Conservation (phyloP, 2,888 invertebrate genomes). For the Sinodicranocentrus sp. region DNA sequence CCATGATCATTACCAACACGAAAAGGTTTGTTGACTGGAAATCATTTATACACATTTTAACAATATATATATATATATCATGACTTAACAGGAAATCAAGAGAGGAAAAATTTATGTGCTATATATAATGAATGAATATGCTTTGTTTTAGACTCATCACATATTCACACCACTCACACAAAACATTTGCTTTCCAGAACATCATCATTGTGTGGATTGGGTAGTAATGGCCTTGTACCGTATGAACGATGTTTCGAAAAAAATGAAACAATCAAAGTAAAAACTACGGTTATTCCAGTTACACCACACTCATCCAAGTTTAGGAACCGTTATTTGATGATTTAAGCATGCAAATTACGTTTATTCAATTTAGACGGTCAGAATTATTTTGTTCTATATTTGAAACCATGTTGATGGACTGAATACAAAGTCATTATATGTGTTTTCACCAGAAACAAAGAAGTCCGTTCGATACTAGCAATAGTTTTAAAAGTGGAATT, state of each 20-base stretch:
- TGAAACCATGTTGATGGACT: background rate
- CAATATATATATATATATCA: background rate
- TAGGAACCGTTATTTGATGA: background rate
- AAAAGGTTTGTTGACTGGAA: background rate
- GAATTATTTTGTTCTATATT: background rate
- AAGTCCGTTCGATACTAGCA: background rate
- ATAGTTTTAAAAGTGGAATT: conserved; percentile 46
- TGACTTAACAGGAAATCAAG: conserved; percentile 4
- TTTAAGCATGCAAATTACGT: background rate
- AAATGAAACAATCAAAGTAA: background rate
- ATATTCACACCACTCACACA: too few relatives aligned
- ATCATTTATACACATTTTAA: background rate
- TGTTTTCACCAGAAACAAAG: background rate
- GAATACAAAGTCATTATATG: background rate
- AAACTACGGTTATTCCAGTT: background rate
- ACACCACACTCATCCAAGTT: background rate
- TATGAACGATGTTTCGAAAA: background rate
- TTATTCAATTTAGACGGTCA: background rate
- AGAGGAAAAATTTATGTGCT: background rate
- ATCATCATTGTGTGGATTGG: background rate
- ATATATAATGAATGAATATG: background rate
- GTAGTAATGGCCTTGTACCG: background rate
- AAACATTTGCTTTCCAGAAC: too few relatives aligned
- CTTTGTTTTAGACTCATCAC: background rate
- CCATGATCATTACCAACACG: conserved; percentile 32